Evolutionary conservation across 2,797 vertebrate species (phyloP).

Genomic region (Gadopsis marmoratus): DNA sequence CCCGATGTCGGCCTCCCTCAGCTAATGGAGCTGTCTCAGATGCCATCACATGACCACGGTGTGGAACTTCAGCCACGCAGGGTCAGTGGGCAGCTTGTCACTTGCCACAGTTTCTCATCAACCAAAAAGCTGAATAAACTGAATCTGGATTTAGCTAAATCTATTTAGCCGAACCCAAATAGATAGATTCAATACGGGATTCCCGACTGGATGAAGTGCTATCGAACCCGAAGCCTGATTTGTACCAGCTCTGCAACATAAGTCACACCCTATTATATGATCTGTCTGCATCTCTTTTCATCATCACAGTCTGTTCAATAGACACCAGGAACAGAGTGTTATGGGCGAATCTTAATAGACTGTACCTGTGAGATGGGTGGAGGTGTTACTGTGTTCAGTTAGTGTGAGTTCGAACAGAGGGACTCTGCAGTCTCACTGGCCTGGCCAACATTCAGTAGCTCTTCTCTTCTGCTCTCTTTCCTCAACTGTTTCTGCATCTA

Average conservation of each 20-base stretch:
- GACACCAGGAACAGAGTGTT: conserved; percentile 12
- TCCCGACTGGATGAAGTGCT: background rate
- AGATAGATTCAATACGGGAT: background rate
- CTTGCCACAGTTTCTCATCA: background rate
- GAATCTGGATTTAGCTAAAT: background rate
- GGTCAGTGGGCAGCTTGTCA: background rate
- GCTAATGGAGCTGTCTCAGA: background rate
- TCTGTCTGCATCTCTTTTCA: background rate
- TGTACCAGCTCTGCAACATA: background rate
- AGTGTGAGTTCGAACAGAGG: conserved; percentile 22
- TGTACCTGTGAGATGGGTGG: conserved; percentile 33
- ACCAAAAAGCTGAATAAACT: background rate
- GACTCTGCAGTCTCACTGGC: conserved; percentile 2
- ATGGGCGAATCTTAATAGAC: conserved; percentile 7
- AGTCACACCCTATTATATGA: conserved; percentile 1
- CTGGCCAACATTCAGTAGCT: conserved; percentile 2
- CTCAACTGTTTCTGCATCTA: conserved; percentile 53
- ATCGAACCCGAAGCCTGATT: background rate
- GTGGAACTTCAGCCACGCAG: background rate
- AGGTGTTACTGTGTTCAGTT: conserved; percentile 28
- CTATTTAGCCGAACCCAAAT: background rate
- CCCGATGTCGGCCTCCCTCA: background rate
- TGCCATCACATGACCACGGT: background rate
- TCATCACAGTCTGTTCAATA: conserved; percentile 3
- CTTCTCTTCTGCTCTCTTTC: conserved; percentile 21